Evolutionary conservation across 2,113 vertebrate genomes (phyloP).

Genomic region (Corythaeola cristata): DNA sequence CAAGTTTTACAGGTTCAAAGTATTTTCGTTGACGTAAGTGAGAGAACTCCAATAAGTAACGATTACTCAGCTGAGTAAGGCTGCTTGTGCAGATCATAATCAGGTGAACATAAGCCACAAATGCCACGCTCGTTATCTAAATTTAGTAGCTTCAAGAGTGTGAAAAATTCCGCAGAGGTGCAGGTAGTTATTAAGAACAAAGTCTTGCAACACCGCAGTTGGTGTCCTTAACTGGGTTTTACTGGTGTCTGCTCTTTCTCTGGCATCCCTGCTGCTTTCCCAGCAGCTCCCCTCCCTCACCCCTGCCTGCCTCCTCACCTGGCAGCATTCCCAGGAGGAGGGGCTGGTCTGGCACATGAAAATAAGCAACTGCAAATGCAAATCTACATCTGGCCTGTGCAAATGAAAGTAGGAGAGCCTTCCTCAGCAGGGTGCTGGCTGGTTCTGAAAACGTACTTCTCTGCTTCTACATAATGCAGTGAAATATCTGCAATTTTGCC

Average conservation of each 20-base stretch:
- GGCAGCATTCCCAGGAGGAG: not conserved
- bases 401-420: not conserved
- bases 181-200: not conserved
- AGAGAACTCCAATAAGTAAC: not conserved
- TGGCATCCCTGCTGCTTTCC: not conserved
- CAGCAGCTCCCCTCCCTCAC: not conserved
- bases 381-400: not conserved
- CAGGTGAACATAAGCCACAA: not conserved
- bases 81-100: not conserved
- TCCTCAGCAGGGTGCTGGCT: not conserved
- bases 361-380: constrained; percentile 19
- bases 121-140: not conserved
- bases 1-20: not conserved
- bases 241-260: not conserved
- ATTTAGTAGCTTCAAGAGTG: not conserved
- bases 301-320: not conserved
- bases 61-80: not conserved
- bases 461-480: too few species aligned
- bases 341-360: not conserved
- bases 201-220: not conserved
- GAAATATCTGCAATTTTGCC: not conserved
- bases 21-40: not conserved
- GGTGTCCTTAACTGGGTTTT: not conserved
- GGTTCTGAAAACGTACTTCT: not conserved
- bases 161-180: not conserved